Conservation (phyloP, 2,113 vertebrate species). For the Oryctolagus cuniculus region DNA sequence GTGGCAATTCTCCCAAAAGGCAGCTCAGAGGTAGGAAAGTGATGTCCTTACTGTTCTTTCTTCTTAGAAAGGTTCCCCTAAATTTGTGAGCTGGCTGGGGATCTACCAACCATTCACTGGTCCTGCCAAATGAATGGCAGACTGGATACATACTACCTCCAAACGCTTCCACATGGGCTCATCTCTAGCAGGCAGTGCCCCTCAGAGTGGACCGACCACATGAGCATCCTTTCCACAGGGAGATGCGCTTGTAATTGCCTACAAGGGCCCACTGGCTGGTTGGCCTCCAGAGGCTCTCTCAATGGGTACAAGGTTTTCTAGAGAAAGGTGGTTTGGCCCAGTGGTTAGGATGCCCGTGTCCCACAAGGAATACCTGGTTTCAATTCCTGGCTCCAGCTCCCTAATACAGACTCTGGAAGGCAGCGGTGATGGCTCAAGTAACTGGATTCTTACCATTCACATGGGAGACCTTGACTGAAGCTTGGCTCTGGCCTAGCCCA, state of each 20-base stretch:
- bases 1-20: neutral
- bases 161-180: neutral
- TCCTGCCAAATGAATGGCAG: neutral
- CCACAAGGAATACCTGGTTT: too few species aligned
- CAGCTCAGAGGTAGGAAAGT: conserved; percentile 27
- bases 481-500: too few species aligned
- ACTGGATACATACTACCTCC: neutral
- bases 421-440: too few species aligned
- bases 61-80: neutral
- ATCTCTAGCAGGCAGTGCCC: neutral
- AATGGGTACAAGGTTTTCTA: conserved; percentile 1
- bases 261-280: neutral
- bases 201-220: neutral
- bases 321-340: neutral
- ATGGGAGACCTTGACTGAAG: too few species aligned
- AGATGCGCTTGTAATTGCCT: conserved; percentile 13
- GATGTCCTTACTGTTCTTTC: neutral
- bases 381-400: too few species aligned
- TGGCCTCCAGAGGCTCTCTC: neutral
- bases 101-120: neutral
- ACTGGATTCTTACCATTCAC: too few species aligned
- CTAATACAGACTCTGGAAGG: too few species aligned
- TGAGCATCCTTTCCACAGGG: neutral
- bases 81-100: neutral
- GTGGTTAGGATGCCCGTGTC: too few species aligned